Evolutionary conservation across 2,888 invertebrate genomes (phyloP).

Genomic region (Eurois occulta): DNA sequence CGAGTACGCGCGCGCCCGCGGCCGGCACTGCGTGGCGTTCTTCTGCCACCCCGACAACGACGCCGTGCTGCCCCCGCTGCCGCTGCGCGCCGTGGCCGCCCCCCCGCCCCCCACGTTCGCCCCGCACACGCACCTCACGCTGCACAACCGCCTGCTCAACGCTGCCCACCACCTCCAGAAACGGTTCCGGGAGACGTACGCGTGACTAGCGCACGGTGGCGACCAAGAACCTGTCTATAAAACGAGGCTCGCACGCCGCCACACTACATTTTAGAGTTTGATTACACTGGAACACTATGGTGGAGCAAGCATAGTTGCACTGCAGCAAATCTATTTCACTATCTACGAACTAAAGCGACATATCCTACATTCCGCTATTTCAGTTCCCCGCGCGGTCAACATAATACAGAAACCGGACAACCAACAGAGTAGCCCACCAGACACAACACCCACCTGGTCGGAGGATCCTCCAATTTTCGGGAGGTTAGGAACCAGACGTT

Average conservation of each 20-base stretch:
- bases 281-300: background rate
- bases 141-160: constrained; percentile 91
- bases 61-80: constrained; percentile 87
- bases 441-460: background rate
- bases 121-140: constrained; percentile 85
- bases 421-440: background rate
- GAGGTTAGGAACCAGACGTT: background rate
- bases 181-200: constrained; percentile 93
- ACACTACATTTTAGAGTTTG: constrained; percentile 70
- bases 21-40: constrained; percentile 94
- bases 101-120: constrained; percentile 84
- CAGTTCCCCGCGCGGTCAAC: background rate
- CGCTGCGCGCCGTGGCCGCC: constrained; percentile 82
- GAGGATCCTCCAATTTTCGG: background rate
- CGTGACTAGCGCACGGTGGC: constrained; percentile 85
- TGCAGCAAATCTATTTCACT: background rate
- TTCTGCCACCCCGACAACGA: constrained; percentile 94
- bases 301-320: no score
- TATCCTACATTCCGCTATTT: background rate
- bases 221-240: constrained; percentile 66
- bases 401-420: background rate
- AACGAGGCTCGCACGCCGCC: constrained; percentile 71
- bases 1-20: constrained; percentile 90
- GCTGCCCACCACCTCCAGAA: constrained; percentile 94
- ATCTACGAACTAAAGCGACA: background rate